Conservation (phyloP, 92 coral and sea anemone species). For the Parazoanthus darwini region DNA sequence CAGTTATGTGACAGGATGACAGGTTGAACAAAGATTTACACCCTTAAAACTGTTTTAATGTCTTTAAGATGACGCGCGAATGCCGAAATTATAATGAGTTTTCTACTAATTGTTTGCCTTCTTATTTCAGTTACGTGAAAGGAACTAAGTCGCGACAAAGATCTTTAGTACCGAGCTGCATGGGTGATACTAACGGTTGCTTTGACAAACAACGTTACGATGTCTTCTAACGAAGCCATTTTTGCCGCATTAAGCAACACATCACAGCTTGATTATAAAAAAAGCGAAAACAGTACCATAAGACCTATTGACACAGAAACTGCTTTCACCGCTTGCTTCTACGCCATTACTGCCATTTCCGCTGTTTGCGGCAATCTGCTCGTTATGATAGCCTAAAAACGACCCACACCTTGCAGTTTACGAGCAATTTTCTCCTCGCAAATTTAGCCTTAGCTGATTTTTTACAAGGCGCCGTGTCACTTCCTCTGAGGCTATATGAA, state of each 20-base stretch:
- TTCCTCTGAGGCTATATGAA: slow-evolving; percentile 69
- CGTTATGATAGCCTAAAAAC: slow-evolving; percentile 61
- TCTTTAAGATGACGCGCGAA: not conserved
- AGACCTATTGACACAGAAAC: slow-evolving; percentile 20
- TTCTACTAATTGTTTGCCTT: not conserved
- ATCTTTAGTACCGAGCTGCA: not conserved
- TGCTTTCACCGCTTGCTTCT: slow-evolving; percentile 43
- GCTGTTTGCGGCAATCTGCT: slow-evolving; percentile 67
- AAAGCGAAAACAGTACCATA: not conserved
- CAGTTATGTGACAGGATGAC: not conserved
- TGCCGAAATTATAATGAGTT: not conserved
- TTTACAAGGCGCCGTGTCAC: slow-evolving; percentile 67
- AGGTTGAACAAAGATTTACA: not conserved
- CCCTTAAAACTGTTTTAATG: not conserved
- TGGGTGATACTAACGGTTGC: not conserved
- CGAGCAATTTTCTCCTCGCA: slow-evolving; percentile 66
- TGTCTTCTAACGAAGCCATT: not conserved
- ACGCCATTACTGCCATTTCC: slow-evolving; percentile 47
- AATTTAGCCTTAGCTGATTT: slow-evolving; percentile 76
- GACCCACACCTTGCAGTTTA: slow-evolving; percentile 56
- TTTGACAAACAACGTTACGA: not conserved
- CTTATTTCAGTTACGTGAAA: not conserved
- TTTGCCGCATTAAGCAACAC: not conserved
- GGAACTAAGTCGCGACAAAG: not conserved
- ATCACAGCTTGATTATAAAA: not conserved